These are phyloP conservation scores for Flexamia atlantica DNA, from an alignment of 2,888 invertebrate species.

Conservation along the genomic window DNA sequence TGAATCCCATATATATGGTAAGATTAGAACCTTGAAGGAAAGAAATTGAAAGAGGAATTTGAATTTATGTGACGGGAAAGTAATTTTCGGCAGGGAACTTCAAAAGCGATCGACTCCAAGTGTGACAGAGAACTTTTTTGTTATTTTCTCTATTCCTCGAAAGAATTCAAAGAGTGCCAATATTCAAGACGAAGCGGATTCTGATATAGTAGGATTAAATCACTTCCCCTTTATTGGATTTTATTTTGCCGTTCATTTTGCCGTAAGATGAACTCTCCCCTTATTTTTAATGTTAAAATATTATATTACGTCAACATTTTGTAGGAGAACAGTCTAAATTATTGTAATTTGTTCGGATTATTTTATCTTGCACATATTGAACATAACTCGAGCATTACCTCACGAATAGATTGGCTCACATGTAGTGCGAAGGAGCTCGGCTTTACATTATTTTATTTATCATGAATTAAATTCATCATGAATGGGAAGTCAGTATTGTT, in stretches of 20 bases:
- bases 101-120: slow-evolving; percentile 15
- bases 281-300: no score
- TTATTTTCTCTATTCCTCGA: slow-evolving; percentile 23
- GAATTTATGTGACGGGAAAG: slow-evolving; percentile 33
- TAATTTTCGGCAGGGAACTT: slow-evolving; percentile 8
- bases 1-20: neutral
- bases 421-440: no score
- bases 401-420: no score
- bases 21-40: neutral
- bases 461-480: no score
- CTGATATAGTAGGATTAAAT: slow-evolving; percentile 10
- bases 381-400: no score
- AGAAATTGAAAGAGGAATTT: slow-evolving; percentile 13
- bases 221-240: neutral
- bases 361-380: no score
- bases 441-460: no score
- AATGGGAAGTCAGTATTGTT: no score
- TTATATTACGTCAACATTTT: no score
- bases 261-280: no score
- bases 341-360: no score
- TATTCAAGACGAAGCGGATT: neutral
- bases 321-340: no score
- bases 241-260: neutral
- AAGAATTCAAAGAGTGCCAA: slow-evolving; percentile 29
- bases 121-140: slow-evolving; percentile 30